Base-by-base conservation (phyloP, 2,797 vertebrate species). In the Petrocephalus sullivani region DNA sequence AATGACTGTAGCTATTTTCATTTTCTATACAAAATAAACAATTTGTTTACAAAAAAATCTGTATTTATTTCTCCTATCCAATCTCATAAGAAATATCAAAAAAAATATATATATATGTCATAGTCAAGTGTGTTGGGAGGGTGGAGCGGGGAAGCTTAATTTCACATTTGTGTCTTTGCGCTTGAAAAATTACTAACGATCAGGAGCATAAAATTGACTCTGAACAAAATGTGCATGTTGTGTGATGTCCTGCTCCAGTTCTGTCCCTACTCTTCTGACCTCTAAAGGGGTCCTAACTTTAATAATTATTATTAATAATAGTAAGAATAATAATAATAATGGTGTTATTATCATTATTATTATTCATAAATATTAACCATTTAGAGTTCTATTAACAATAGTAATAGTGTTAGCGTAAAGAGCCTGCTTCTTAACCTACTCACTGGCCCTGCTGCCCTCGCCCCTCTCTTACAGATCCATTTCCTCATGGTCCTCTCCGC, bases 401-500 rank as follows among this genome's bases (percentile, higher is more conserved):
- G 41, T 46, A 78, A 14, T 78, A 46, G 71, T 46, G 71, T 16
- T 78, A 78, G 37, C 46, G 12, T 37, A 71, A 71, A 33, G 28
- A 71, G 5, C 64, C 96, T 96, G 93, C 95, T 94, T 95, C 95
- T 96, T 97, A 95, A 95, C 96, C 93, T 95, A 95, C 96, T 97
- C 94, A 97, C 81, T 12, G n/a, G 81, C 81, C 81, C n/a, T 83
- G 46, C 81, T 21, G 46, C 81, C 81, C 81, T n/a, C 49, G 95
- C 95, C 71, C 95, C 95, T 95, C 95, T 94, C 91, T 96, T 96
- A 93, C 96, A 99, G 98, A 97, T 99, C 94, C 98, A 99, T 96
- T 99, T 98, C 95, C 96, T 99, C 96, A 99, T 99, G 98, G 98
- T 99, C 95, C 93, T 99, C 95, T 96, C 97, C 88, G 98, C 98